Evolutionary conservation across 2,888 invertebrate species (phyloP).

Genomic region (Rhodophaea formosa): DNA sequence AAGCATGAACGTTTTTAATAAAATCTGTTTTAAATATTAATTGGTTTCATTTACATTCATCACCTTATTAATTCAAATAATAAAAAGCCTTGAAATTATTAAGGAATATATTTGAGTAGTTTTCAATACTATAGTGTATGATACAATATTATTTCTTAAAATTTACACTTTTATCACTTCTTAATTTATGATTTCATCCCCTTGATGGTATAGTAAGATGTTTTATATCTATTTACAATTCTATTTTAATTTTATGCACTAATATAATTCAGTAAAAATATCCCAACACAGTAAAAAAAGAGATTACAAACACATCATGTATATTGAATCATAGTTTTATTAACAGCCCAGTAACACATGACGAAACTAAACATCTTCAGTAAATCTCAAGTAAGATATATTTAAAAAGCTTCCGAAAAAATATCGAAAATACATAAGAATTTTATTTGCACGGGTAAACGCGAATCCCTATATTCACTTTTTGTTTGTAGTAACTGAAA

Average conservation of each 20-base stretch:
- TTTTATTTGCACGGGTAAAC: neutral
- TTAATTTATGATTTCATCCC: constrained; percentile 37
- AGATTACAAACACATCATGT: constrained; percentile 1
- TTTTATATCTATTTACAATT: constrained; percentile 43
- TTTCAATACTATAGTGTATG: constrained; percentile 57
- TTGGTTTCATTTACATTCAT: constrained; percentile 26
- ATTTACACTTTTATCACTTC: constrained; percentile 52
- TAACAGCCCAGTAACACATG: neutral
- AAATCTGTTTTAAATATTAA: constrained; percentile 42
- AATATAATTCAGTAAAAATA: constrained; percentile 22
- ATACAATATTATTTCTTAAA: constrained; percentile 53
- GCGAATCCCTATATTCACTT: neutral
- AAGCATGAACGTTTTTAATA: constrained; percentile 66
- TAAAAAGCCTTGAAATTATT: constrained; percentile 33
- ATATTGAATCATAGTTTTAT: neutral
- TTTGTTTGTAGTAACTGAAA: neutral
- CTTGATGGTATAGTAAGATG: constrained; percentile 36
- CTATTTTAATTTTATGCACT: constrained; percentile 32
- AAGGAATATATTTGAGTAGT: constrained; percentile 67
- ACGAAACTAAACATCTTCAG: neutral
- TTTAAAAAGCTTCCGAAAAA: neutral
- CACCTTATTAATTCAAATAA: neutral
- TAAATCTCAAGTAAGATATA: neutral
- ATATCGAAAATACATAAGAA: no score
- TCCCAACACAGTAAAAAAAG: constrained; percentile 14